Conservation (phyloP, 2,797 vertebrate species). For the Mallotus villosus region DNA sequence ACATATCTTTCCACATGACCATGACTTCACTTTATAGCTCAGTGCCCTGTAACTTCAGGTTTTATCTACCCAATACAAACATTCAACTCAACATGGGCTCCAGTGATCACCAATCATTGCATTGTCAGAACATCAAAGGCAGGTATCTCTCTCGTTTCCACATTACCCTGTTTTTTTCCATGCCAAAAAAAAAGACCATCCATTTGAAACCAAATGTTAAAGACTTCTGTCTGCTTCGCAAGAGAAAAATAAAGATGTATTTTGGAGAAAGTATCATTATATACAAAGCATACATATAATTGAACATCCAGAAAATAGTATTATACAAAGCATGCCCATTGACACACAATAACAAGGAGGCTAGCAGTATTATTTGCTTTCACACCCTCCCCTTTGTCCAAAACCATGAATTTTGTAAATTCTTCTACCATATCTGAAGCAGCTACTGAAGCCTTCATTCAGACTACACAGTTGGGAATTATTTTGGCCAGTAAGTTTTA, state of each 20-base stretch:
- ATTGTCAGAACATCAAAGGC: slow-evolving; percentile 49
- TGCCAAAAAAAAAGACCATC: slow-evolving; percentile 58
- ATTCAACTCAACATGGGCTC: slow-evolving; percentile 30
- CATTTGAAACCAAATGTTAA: slow-evolving; percentile 39
- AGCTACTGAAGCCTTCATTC: slow-evolving; percentile 38
- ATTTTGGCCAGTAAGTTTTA: slow-evolving; percentile 31
- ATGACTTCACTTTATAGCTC: slow-evolving; percentile 65
- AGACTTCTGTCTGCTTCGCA: slow-evolving; percentile 38
- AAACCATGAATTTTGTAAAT: slow-evolving; percentile 43
- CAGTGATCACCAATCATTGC: slow-evolving; percentile 37
- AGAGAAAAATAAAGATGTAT: slow-evolving; percentile 74
- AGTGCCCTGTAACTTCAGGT: slow-evolving; percentile 28
- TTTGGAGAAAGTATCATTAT: slow-evolving; percentile 65
- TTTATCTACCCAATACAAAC: slow-evolving; percentile 34
- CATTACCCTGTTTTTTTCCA: slow-evolving; percentile 65
- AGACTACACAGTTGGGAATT: slow-evolving; percentile 35
- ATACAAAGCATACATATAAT: slow-evolving; percentile 62
- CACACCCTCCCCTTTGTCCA: slow-evolving; percentile 41
- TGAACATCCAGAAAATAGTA: slow-evolving; percentile 58
- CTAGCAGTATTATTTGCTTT: slow-evolving; percentile 37
- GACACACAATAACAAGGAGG: slow-evolving; percentile 62
- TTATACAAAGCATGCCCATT: slow-evolving; percentile 69
- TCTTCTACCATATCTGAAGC: slow-evolving; percentile 29
- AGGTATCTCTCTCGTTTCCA: slow-evolving; percentile 43
- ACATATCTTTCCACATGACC: slow-evolving; percentile 9